Percentiles rank a stretch among this genome's conserved stretches.
Evolutionary conservation across 2,888 invertebrate genomes (phyloP).

Genomic region (Stomorhina lunata): DNA sequence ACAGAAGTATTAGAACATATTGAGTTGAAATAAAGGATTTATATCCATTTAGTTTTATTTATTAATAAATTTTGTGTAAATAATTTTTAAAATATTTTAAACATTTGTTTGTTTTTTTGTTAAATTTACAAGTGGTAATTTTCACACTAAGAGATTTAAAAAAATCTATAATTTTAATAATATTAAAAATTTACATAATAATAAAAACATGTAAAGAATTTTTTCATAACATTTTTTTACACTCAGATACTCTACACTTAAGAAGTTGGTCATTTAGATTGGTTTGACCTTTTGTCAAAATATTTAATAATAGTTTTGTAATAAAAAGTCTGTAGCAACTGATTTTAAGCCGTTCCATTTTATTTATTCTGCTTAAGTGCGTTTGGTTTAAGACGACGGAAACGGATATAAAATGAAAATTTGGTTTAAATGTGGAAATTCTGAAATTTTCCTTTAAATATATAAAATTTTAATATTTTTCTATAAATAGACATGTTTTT

Average conservation of each 20-base stretch:
- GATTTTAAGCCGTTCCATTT: too few species aligned
- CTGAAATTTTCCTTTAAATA: too few species aligned
- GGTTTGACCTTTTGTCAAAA: background rate
- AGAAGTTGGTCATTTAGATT: background rate
- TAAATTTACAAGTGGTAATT: constrained; percentile 37
- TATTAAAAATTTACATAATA: constrained; percentile 52
- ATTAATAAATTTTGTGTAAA: background rate
- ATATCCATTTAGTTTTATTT: background rate
- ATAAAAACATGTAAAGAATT: background rate
- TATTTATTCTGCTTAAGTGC: too few species aligned
- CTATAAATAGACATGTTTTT: too few species aligned
- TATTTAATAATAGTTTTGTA: too few species aligned
- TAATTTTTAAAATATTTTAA: background rate
- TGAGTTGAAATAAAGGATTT: background rate
- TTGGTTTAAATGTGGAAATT: too few species aligned
- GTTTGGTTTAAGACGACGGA: too few species aligned
- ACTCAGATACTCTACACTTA: background rate
- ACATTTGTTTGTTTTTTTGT: background rate
- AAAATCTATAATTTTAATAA: constrained; percentile 37
- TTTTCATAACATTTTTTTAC: background rate
- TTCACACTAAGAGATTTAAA: constrained; percentile 48
- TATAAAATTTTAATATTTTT: too few species aligned
- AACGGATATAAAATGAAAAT: too few species aligned
- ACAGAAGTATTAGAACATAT: background rate
- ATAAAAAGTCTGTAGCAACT: too few species aligned